Conservation (phyloP, 2,113 vertebrate species). For the Thinocorus orbignyianus region DNA sequence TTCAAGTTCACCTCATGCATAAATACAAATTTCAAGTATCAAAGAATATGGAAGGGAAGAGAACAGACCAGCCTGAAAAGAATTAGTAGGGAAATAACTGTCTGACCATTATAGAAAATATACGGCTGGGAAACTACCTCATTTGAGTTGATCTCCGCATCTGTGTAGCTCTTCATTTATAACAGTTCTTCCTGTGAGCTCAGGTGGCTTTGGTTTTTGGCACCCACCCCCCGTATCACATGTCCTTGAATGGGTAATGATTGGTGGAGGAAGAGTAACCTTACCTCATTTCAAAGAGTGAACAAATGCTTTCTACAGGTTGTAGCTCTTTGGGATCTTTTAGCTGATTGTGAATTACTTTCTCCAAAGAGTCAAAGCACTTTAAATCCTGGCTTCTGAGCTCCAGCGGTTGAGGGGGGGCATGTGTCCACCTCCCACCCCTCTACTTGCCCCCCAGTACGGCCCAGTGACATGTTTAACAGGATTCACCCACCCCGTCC, state of each 20-base stretch:
- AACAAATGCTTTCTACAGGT: background rate
- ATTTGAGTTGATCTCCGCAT: background rate
- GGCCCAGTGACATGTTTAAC: background rate
- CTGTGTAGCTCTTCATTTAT: background rate
- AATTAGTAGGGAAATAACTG: background rate
- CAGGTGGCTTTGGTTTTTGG: background rate
- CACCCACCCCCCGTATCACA: background rate
- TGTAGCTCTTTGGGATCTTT: background rate
- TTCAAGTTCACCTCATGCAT: background rate
- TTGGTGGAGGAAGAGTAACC: background rate
- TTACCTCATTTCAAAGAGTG: background rate
- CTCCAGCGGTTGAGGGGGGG: fast-evolving
- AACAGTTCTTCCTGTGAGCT: background rate
- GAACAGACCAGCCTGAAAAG: background rate
- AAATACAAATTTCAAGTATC: background rate
- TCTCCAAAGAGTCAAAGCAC: background rate
- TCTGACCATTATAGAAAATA: background rate
- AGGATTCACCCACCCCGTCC: background rate
- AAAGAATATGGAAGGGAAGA: background rate
- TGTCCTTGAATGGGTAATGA: background rate
- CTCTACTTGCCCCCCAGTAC: fast-evolving
- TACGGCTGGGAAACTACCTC: background rate
- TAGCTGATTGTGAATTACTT: background rate
- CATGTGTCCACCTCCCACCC: fast-evolving
- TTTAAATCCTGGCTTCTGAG: background rate